These are phyloP conservation scores for Anaspis maculata DNA, from an alignment of 2,888 invertebrate genomes.

Conservation along the genomic window DNA sequence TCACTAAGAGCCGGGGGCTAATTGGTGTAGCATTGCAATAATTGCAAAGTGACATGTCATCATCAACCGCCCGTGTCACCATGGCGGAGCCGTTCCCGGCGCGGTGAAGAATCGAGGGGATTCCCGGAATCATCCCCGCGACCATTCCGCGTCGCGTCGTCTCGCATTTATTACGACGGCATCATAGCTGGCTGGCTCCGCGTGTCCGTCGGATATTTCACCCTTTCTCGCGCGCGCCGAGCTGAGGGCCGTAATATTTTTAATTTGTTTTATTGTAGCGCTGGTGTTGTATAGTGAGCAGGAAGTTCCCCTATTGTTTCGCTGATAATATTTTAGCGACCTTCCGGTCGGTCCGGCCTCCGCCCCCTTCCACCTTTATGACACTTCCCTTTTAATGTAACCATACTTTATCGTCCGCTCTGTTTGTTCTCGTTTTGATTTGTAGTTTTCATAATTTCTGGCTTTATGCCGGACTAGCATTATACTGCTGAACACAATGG, in stretches of 20 bases:
- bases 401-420: constrained; percentile 31
- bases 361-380: constrained; percentile 31
- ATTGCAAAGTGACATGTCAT: too few relatives aligned
- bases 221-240: constrained; percentile 21
- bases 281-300: constrained; percentile 33
- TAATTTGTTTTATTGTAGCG: constrained; percentile 39
- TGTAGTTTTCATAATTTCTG: constrained; percentile 33
- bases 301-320: constrained; percentile 39
- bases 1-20: too few relatives aligned
- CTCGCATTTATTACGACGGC: constrained; percentile 32
- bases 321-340: constrained; percentile 39
- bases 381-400: constrained; percentile 34
- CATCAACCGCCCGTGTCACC: too few relatives aligned
- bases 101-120: too few relatives aligned
- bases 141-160: too few relatives aligned
- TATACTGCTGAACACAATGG: neutral
- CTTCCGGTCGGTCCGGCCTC: constrained; percentile 33
- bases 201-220: constrained; percentile 26
- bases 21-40: too few relatives aligned
- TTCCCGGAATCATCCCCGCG: too few relatives aligned
- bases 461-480: constrained; percentile 10
- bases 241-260: constrained; percentile 33
- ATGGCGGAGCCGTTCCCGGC: too few relatives aligned
- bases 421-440: constrained; percentile 31
- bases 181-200: too few relatives aligned